These are phyloP conservation scores for Meda fulgida DNA, from an alignment of 2,797 vertebrate species.

Conservation along the genomic window DNA sequence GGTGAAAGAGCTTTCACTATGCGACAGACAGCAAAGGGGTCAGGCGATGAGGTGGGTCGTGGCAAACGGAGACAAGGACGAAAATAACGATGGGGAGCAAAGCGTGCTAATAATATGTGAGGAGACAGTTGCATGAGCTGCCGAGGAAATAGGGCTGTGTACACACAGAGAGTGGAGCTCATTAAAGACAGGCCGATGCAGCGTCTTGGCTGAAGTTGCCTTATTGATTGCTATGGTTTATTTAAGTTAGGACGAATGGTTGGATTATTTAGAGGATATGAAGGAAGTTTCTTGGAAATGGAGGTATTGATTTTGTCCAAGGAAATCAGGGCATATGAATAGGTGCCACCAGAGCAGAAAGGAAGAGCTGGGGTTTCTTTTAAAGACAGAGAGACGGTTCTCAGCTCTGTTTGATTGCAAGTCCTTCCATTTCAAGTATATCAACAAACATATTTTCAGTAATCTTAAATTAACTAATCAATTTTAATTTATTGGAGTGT, in stretches of 20 bases:
- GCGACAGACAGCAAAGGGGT: constrained; percentile 63
- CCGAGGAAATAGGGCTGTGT: constrained; percentile 56
- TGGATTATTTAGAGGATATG: constrained; percentile 73
- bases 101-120: constrained; percentile 55
- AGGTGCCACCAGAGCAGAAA: constrained; percentile 63
- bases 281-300: constrained; percentile 77
- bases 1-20: constrained; percentile 73
- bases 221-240: constrained; percentile 79
- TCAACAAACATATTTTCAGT: neutral
- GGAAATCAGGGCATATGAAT: constrained; percentile 66
- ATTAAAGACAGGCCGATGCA: constrained; percentile 71
- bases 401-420: neutral
- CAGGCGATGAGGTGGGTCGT: constrained; percentile 50
- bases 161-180: constrained; percentile 69
- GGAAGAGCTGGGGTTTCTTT: constrained; percentile 26
- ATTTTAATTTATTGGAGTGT: neutral
- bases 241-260: constrained; percentile 75
- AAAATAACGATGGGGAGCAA: constrained; percentile 59
- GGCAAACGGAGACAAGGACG: constrained; percentile 42
- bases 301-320: constrained; percentile 75
- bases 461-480: neutral
- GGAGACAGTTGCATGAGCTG: constrained; percentile 52
- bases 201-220: constrained; percentile 74
- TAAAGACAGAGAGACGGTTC: neutral
- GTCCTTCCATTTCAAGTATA: neutral